Base-by-base conservation (phyloP, 2,888 invertebrate species). In the Hofmannophila pseudospretella region DNA sequence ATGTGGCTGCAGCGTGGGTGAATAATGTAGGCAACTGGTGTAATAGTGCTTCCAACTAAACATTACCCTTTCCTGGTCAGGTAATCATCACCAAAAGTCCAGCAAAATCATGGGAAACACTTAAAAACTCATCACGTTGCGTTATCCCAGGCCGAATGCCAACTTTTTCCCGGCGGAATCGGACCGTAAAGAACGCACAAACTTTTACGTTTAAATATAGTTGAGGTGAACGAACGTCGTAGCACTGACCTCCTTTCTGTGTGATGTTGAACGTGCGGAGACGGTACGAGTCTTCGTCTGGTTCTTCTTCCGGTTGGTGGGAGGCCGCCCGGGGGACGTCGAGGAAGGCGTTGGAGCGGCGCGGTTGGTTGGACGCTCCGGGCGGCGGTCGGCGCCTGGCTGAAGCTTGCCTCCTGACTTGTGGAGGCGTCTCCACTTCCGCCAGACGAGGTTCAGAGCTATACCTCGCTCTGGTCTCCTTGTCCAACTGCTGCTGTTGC, bases 241-340 rank as follows among this genome's bases (percentile, higher is more conserved):
- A 71, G 73, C 76, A 85, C 84, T 84, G 79, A 91, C 90, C 90
- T 92, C 95, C 95, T 91, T 97, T 97, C 59, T 94, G 91, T 58
- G 96, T 94, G 82, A 93, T 93, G 84, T 95, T 95, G 89, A 98
- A 98, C 53, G 96, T 96, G 60, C 98, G 90, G 60, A 98, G 91
- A 49, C 96, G 90, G 84, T 96, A 96, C 46, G 94, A 93, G 77
- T 96, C 96, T 62, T 95, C 95, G 60, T 95, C 95, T 36, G 93
- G 93, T 46, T 91, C 90, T 14, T 90, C 88, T 27, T 88, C 88
- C 1, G 78, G 67, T 36, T 80, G 84, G 36, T 69, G 66, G 2
- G 13, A 13, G 1, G 72, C 2, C 69, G 49, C 26, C 57, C 56
- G 42, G 67, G 65, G 0, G 93, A 93, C 93, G 64, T 93, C 93